Conservation (phyloP, 2,113 vertebrate genomes). For the Prunella himalayana region DNA sequence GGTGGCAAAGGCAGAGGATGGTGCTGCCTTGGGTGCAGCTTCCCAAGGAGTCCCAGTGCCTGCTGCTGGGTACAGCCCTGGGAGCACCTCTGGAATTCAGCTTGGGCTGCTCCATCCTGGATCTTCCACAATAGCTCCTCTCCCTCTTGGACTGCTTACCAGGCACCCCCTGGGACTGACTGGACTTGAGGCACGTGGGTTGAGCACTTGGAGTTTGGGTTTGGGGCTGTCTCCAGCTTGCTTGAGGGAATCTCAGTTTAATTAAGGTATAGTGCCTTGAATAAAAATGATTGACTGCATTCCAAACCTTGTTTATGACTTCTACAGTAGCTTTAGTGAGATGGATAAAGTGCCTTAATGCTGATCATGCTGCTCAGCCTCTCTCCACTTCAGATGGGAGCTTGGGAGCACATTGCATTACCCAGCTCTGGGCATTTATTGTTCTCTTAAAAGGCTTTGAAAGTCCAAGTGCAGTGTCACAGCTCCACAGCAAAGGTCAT, state of each 20-base stretch:
- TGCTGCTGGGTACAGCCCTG: accelerated
- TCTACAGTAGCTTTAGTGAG: neutral
- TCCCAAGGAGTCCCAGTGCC: neutral
- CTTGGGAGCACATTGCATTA: neutral
- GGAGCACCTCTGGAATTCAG: neutral
- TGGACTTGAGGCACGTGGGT: neutral
- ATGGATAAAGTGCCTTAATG: neutral
- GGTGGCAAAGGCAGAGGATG: neutral
- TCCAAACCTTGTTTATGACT: neutral
- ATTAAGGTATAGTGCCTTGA: neutral
- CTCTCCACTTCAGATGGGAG: neutral
- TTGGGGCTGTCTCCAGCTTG: neutral
- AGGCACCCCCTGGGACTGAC: neutral
- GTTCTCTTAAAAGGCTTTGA: neutral
- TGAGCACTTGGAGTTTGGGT: neutral
- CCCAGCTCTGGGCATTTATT: neutral
- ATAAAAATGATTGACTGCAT: neutral
- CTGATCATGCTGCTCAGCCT: neutral
- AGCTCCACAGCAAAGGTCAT: neutral
- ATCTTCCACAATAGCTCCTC: neutral
- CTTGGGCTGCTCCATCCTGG: neutral
- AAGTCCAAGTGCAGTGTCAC: neutral
- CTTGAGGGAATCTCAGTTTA: neutral
- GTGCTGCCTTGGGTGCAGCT: neutral
- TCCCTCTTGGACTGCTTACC: neutral